Conservation (phyloP, 2,888 invertebrate genomes). For the Ormyrus rosae region DNA sequence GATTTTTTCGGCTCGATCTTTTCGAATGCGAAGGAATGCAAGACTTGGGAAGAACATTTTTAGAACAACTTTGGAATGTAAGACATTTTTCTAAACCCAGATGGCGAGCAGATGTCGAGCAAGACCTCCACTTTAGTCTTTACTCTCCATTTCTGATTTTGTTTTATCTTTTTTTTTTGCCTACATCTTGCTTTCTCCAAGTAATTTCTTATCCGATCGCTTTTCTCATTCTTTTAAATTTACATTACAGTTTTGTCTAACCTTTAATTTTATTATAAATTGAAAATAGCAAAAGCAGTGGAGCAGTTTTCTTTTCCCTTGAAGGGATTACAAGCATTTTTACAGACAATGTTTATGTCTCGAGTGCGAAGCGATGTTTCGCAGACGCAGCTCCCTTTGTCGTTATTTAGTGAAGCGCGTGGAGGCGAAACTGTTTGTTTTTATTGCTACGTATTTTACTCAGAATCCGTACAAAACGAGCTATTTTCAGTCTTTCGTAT, state of each 20-base stretch:
- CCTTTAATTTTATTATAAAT: no score
- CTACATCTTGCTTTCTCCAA: slow-evolving; percentile 21
- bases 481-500: slow-evolving; percentile 4
- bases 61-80: slow-evolving; percentile 60
- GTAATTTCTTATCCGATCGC: no score
- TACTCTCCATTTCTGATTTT: slow-evolving; percentile 2
- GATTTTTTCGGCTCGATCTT: neutral
- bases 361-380: slow-evolving; percentile 17
- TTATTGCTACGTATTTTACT: neutral
- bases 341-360: slow-evolving; percentile 20
- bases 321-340: neutral
- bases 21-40: slow-evolving; percentile 6
- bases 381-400: slow-evolving; percentile 22
- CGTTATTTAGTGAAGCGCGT: slow-evolving; percentile 36
- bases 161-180: neutral
- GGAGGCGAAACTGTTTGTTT: slow-evolving; percentile 26
- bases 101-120: slow-evolving; percentile 71
- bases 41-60: slow-evolving; percentile 20
- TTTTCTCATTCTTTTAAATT: no score
- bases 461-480: neutral
- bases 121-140: slow-evolving; percentile 29
- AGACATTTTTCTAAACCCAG: slow-evolving; percentile 73
- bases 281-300: neutral
- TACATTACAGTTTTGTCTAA: no score
- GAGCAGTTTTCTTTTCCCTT: neutral